Evolutionary conservation across 2,797 vertebrate species (phyloP), one percentile per base, ranked within the genome.

Genomic region (Zenarchopterus dispar): DNA sequence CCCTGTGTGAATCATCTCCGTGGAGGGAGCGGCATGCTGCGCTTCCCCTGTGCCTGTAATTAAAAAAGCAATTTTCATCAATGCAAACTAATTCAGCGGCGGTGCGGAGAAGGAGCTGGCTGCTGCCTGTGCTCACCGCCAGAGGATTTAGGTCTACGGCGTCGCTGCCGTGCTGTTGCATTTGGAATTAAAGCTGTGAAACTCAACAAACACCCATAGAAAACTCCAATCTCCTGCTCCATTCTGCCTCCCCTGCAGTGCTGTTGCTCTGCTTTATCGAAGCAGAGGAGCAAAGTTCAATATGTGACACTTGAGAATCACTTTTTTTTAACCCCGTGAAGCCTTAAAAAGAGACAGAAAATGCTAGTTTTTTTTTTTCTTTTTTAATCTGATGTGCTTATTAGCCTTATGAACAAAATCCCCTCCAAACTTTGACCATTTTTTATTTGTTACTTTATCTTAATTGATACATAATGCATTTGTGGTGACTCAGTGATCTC

Each of bases 21-120:
- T 60, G 59, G 69, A 77, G 72, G 52, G 48, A 60, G 77, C 77
- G 22, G 48, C 68, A 24, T 60, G 70, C 58, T 70, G 70, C 70
- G 60, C 62, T 72, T 81, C 73, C 75, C 82, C 75, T 51, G 33
- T 44, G 82, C 61, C 81, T 62, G 86, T 90, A 85, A 90, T 91
- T 91, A 90, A 88, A 89, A 84, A 87, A 87, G 77, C 81, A 77
- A 90, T 88, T 91, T 79, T 72, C 78, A 75, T 73, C 70, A 59
- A 75, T 80, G 70, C 74, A 84, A 78, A 84, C 67, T 15, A 67
- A 79, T 78, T 76, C 70, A 62, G 77, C 33, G 17, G 68, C 73
- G 23, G 74, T 56, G 6, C 57, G 70, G 74, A 26, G 60, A 75
- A 77, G 70, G 46, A 60, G 52, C 50, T 33, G 66, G 56, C 57